phyloP scores from a whole-genome alignment of 2,888 invertebrate species.

The Lochmaea capreae region DNA sequence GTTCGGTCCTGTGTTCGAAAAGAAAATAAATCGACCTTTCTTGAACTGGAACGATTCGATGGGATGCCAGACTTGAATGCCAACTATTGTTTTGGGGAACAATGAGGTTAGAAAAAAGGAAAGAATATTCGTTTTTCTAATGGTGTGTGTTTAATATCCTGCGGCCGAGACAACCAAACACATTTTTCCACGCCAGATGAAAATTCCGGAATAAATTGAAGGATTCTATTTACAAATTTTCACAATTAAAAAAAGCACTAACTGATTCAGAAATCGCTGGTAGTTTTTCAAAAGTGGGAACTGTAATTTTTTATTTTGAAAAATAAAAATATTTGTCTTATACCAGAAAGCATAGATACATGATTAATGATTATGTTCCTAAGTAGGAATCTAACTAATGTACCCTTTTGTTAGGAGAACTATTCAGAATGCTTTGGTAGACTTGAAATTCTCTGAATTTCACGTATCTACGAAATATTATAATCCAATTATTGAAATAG shows the following conservation, averaged over 20 bases:
- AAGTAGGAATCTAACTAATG: too few relatives aligned
- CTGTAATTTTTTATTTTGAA: not conserved
- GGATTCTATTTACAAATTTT: not conserved
- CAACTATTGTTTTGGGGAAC: slow-evolving; percentile 46
- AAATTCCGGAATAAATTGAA: not conserved
- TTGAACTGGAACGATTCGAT: slow-evolving; percentile 45
- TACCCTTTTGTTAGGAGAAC: too few relatives aligned
- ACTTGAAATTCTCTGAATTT: too few relatives aligned
- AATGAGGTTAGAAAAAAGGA: slow-evolving; percentile 23
- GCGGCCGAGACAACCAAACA: slow-evolving; percentile 14
- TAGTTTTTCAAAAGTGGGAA: not conserved
- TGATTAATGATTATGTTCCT: too few relatives aligned
- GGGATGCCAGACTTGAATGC: slow-evolving; percentile 47
- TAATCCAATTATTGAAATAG: too few relatives aligned
- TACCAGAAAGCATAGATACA: too few relatives aligned
- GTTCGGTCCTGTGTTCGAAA: slow-evolving; percentile 13
- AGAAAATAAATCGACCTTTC: slow-evolving; percentile 37
- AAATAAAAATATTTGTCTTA: too few relatives aligned
- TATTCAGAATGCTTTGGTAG: too few relatives aligned
- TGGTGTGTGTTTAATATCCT: slow-evolving; percentile 28
- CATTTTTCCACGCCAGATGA: not conserved
- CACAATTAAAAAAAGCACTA: too few relatives aligned
- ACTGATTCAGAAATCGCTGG: not conserved
- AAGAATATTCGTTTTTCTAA: slow-evolving; percentile 29
- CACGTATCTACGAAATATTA: too few relatives aligned